Evolutionary conservation across 2,113 vertebrate species (phyloP).

Genomic region (Opisthocomus hoazin): DNA sequence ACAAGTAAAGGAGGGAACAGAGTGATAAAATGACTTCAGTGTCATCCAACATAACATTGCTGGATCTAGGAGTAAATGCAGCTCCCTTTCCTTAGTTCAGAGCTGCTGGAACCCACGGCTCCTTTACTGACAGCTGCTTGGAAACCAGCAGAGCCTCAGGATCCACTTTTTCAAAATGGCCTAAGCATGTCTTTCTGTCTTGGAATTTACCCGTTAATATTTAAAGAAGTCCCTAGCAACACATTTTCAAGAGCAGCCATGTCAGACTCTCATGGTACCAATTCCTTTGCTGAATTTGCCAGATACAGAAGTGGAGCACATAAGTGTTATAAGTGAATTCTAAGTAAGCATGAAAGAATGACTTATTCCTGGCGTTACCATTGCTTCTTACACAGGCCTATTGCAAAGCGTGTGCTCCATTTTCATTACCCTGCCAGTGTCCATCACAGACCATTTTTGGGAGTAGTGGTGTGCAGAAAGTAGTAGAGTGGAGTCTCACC

Average conservation of each 20-base stretch:
- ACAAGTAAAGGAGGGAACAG: not conserved
- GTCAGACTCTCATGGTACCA: not conserved
- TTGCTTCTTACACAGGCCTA: not conserved
- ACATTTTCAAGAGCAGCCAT: not conserved
- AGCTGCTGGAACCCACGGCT: not conserved
- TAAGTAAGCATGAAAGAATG: not conserved
- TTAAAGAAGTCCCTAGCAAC: not conserved
- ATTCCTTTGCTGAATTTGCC: not conserved
- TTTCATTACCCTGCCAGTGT: not conserved
- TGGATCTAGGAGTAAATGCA: not conserved
- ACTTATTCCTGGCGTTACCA: not conserved
- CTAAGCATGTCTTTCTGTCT: not conserved
- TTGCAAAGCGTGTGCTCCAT: not conserved
- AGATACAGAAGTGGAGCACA: accelerated
- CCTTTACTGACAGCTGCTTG: not conserved
- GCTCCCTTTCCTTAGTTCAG: not conserved
- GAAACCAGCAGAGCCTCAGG: not conserved
- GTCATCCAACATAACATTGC: not conserved
- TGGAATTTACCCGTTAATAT: not conserved
- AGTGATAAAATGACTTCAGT: not conserved
- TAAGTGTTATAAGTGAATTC: not conserved
- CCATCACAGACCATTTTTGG: not conserved
- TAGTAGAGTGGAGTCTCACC: not conserved
- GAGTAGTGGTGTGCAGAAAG: not conserved
- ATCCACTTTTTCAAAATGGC: not conserved